Evolutionary conservation across 2,113 vertebrate species (phyloP).

Genomic region (Mionectes macconnelli): DNA sequence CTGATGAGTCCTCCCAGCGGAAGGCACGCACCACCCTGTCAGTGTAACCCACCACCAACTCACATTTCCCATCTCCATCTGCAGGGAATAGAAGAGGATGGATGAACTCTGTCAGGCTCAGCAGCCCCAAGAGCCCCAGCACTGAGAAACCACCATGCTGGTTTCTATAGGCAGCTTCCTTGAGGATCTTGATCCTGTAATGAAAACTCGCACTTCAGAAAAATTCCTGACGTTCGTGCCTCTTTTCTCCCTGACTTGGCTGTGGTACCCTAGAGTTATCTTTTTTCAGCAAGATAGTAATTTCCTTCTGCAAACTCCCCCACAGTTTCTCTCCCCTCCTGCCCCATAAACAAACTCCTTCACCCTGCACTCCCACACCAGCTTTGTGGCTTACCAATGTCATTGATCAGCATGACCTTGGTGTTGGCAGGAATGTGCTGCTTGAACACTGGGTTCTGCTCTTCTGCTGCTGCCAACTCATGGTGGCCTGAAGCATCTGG

Average conservation of each 20-base stretch:
- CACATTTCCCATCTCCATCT: conserved; percentile 92
- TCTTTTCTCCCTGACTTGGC: background rate
- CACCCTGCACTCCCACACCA: background rate
- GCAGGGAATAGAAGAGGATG: background rate
- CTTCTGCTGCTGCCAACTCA: conserved; percentile 77
- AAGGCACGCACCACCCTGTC: conserved; percentile 96
- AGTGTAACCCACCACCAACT: conserved; percentile 95
- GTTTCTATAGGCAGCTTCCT: background rate
- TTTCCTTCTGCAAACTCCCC: background rate
- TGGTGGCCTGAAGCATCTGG: conserved; percentile 83
- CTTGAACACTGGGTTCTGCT: conserved; percentile 88
- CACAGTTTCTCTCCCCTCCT: no score
- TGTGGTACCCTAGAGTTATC: background rate
- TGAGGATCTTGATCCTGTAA: background rate
- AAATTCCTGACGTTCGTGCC: background rate
- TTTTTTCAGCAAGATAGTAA: background rate
- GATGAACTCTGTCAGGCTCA: background rate
- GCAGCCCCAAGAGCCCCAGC: background rate
- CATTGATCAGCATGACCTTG: conserved; percentile 94
- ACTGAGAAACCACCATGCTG: background rate
- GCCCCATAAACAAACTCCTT: background rate
- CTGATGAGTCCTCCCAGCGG: conserved; percentile 88
- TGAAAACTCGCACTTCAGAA: background rate
- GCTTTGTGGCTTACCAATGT: conserved; percentile 83
- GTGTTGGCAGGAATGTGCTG: conserved; percentile 98